Evolutionary conservation across 2,113 vertebrate genomes (phyloP), one percentile per base, ranked within the genome.

Genomic region (Zosterops lateralis): DNA sequence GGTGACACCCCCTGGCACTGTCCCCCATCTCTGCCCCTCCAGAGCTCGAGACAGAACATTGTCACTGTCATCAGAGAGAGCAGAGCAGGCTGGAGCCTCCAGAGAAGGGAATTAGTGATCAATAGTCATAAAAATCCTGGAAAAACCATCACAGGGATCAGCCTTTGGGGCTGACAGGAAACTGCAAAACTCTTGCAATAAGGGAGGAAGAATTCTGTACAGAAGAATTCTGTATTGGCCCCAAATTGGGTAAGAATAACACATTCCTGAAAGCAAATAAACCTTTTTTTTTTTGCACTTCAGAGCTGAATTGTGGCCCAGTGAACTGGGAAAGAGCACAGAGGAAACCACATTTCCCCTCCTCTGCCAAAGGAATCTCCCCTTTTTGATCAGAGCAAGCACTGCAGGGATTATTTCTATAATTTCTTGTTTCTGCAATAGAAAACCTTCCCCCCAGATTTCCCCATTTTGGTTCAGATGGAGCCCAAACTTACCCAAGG

Each of bases 1-100:
- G 44, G 81, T 40, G 6, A 5, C 26, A 11, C 4, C 54, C 10
- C 28, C 74, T 28, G 44, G 26, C 87, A 38, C 10, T 54, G 25
- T 1, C 25, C 34, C 34, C 31, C 2, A 0, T 7, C 60, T 18
- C 36, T 84, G 34, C 74, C 45, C 10, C 6, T 34, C 22, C 53
- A 54, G 50, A 60, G 42, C 31, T 12, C 0, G 7, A 32, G 28
- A 3, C 66, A 83, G 32, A 76, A 42, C 54, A 4, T 2, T 16
- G 7, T 1, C 10, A 1, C 24, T 32, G 25, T 1, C 6, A 5
- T 3, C 5, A 15, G 3, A 32, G 13, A 28, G 36, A 28, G n/a
- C 16, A 77, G n/a, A 76, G 18, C 32, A 83, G 44, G 26, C 32
- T 76, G 40, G 14, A 83, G 26, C 44, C 31, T 42, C 5, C 62